Conservation (phyloP, 2,797 vertebrate species). For the Smutsia temminckii region DNA sequence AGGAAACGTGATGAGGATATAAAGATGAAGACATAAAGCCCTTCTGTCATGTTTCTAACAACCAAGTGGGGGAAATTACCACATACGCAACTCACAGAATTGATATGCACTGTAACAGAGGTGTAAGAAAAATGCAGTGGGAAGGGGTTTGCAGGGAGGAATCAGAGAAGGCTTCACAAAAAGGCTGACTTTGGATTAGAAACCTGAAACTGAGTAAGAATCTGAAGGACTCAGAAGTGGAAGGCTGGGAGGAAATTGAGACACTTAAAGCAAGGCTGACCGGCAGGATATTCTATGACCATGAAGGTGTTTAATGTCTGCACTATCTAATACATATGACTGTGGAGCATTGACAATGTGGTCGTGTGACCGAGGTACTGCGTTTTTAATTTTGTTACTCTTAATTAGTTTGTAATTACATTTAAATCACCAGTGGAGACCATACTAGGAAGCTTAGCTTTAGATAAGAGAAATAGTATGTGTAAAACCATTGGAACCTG, state of each 20-base stretch:
- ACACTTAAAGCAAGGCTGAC: neutral
- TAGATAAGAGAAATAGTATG: neutral
- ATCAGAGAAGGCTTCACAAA: neutral
- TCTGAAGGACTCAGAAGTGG: neutral
- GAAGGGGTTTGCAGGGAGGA: neutral
- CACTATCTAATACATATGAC: neutral
- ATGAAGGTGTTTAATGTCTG: neutral
- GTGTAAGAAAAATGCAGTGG: neutral
- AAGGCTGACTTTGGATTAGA: neutral
- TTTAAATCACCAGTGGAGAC: neutral
- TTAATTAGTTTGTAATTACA: slow-evolving; percentile 30
- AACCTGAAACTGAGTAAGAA: neutral
- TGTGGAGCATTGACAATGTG: neutral
- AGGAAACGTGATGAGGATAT: neutral
- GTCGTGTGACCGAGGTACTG: neutral
- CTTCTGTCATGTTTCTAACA: neutral
- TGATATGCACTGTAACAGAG: neutral
- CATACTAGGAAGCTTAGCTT: neutral
- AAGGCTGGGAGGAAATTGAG: neutral
- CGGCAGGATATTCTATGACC: neutral
- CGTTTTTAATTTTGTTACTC: neutral
- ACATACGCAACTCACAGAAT: neutral
- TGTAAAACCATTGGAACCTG: slow-evolving; percentile 11
- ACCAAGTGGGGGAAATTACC: neutral
- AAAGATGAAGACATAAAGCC: neutral